A percentile compares a stretch with the other conserved stretches of the same genome.
Evolutionary conservation across 2,113 vertebrate species (phyloP).

Genomic region (Gracilinanus agilis): DNA sequence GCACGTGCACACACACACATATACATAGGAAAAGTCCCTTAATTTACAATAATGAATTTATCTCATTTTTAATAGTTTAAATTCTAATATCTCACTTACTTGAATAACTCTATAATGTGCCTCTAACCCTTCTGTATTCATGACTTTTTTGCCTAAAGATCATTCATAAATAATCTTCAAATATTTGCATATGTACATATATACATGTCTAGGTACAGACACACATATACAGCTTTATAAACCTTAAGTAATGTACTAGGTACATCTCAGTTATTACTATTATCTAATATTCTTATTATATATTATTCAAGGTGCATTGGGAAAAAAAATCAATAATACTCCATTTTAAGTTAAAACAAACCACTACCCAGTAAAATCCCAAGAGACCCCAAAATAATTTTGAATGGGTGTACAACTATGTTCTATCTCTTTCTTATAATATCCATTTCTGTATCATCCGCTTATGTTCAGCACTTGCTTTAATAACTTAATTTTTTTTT

Average conservation of each 20-base stretch:
- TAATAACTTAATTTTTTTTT: neutral
- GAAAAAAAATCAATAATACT: neutral
- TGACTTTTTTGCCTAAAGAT: constrained; percentile 33
- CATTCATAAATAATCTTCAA: neutral
- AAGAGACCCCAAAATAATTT: neutral
- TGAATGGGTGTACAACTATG: neutral
- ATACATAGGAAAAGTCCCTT: neutral
- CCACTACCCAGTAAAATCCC: neutral
- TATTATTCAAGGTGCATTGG: neutral
- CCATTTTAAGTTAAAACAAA: neutral
- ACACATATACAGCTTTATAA: neutral
- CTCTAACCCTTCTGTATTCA: constrained; percentile 7
- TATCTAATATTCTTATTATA: neutral
- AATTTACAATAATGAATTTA: neutral
- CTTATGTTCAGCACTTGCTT: neutral
- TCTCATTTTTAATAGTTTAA: constrained; percentile 25
- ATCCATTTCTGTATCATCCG: neutral
- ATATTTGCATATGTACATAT: neutral
- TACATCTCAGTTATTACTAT: neutral
- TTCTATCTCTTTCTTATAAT: neutral
- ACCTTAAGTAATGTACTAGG: neutral
- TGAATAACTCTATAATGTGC: constrained; percentile 23
- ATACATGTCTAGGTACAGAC: neutral
- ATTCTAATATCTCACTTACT: neutral
- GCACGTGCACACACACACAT: too few species aligned